Percentiles rank a stretch among this genome's conserved stretches.
Conservation (phyloP, 2,888 invertebrate genomes). For the Oscheius sp. region DNA sequence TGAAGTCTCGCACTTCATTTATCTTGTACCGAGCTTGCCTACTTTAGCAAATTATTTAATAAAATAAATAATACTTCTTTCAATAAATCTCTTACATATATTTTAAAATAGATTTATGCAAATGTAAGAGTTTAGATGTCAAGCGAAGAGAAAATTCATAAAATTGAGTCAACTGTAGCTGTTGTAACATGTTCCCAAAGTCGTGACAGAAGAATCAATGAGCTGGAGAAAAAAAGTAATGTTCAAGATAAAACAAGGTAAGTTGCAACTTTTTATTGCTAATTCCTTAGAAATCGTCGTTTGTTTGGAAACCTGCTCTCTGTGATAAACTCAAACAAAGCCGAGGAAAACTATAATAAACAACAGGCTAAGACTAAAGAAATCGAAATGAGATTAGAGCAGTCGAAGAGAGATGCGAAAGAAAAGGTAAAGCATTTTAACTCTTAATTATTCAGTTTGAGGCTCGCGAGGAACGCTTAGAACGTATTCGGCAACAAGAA, state of each 20-base stretch:
- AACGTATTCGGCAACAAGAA: neutral
- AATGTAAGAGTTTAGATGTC: too few relatives aligned
- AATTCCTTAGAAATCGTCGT: neutral
- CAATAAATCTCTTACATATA: too few relatives aligned
- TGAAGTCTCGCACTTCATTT: too few relatives aligned
- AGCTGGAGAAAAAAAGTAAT: neutral
- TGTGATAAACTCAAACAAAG: neutral
- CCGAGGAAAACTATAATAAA: neutral
- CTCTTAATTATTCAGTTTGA: neutral
- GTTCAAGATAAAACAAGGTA: slow-evolving; percentile 7
- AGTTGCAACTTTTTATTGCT: neutral
- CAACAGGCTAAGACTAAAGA: slow-evolving; percentile 1
- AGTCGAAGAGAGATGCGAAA: too few relatives aligned
- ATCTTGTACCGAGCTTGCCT: too few relatives aligned
- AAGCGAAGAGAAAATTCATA: too few relatives aligned
- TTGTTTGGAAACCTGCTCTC: neutral
- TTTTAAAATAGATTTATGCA: too few relatives aligned
- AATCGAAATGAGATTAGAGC: neutral
- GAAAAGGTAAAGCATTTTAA: neutral
- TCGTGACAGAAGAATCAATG: neutral
- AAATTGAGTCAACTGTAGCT: neutral
- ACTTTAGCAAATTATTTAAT: too few relatives aligned
- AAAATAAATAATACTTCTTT: too few relatives aligned
- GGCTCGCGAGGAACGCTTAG: neutral
- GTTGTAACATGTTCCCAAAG: neutral